Evolutionary conservation across 1,140 invertebrate species (phyloP).

Genomic region (Neodiprion lecontei): DNA sequence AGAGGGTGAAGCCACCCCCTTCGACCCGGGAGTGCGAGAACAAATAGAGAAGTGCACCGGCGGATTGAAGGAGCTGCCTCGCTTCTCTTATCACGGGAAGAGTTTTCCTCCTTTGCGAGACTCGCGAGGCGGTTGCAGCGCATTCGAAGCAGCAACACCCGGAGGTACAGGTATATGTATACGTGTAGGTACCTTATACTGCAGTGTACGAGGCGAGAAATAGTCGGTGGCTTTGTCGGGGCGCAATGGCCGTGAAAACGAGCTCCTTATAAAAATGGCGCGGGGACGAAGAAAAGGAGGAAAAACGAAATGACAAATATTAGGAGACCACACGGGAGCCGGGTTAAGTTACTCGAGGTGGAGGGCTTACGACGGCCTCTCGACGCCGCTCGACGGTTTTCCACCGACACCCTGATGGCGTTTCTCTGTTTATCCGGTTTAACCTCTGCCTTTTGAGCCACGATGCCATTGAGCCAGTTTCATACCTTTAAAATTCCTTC

Average conservation of each 20-base stretch:
- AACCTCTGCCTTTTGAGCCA: not conserved
- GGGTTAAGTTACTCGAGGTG: not conserved
- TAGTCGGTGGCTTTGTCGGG: not conserved
- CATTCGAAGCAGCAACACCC: no score
- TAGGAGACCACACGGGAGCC: not conserved
- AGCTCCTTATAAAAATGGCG: conserved; percentile 1
- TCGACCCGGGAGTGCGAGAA: no score
- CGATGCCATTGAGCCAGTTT: not conserved
- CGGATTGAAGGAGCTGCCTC: no score
- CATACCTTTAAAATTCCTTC: no score
- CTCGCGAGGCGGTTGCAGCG: no score
- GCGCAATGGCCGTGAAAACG: conserved; percentile 4
- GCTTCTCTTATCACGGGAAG: no score
- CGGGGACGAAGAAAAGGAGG: not conserved
- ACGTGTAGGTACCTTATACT: no score
- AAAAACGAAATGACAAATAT: not conserved
- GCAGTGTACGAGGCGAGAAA: not conserved
- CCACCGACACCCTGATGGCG: not conserved
- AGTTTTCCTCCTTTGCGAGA: no score
- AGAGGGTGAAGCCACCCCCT: no score
- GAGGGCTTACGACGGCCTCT: not conserved
- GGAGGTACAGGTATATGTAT: no score
- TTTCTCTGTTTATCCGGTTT: conserved; percentile 2
- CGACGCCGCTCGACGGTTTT: not conserved
- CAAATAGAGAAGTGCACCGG: no score